Conservation (phyloP, 2,888 invertebrate species). For the Cremastobaeus sp. region DNA sequence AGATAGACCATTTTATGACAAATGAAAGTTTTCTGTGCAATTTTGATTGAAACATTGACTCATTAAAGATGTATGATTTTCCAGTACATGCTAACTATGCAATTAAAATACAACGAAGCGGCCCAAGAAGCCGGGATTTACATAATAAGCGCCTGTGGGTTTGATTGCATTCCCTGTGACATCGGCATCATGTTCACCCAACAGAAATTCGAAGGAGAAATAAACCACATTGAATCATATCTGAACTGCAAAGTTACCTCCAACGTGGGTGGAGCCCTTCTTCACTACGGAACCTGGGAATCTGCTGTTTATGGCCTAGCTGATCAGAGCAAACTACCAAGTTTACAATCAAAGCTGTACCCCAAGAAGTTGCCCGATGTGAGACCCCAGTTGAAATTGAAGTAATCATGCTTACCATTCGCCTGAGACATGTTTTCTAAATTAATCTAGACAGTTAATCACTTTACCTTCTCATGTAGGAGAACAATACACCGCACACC, state of each 20-base stretch:
- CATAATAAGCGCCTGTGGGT: conserved; percentile 94
- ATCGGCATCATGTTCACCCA: conserved; percentile 89
- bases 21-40: background rate
- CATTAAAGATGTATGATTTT: conserved; percentile 20
- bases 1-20: too few relatives aligned
- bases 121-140: conserved; percentile 91
- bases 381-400: conserved; percentile 81
- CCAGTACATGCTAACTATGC: conserved; percentile 91
- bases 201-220: conserved; percentile 86
- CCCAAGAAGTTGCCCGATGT: conserved; percentile 82
- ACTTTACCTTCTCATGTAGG: conserved; percentile 38
- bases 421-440: too few relatives aligned
- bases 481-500: conserved; percentile 80
- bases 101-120: conserved; percentile 86
- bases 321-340: conserved; percentile 82
- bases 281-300: conserved; percentile 94
- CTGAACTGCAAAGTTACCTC: conserved; percentile 76
- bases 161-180: conserved; percentile 94
- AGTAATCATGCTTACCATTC: conserved; percentile 75
- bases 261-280: conserved; percentile 74
- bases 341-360: conserved; percentile 84
- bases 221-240: conserved; percentile 89
- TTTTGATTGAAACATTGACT: too few relatives aligned
- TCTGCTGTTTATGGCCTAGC: conserved; percentile 89
- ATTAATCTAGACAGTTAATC: too few relatives aligned